These are phyloP conservation scores for Platichthys flesus DNA, from an alignment of 2,113 vertebrate species.

Conservation along the genomic window DNA sequence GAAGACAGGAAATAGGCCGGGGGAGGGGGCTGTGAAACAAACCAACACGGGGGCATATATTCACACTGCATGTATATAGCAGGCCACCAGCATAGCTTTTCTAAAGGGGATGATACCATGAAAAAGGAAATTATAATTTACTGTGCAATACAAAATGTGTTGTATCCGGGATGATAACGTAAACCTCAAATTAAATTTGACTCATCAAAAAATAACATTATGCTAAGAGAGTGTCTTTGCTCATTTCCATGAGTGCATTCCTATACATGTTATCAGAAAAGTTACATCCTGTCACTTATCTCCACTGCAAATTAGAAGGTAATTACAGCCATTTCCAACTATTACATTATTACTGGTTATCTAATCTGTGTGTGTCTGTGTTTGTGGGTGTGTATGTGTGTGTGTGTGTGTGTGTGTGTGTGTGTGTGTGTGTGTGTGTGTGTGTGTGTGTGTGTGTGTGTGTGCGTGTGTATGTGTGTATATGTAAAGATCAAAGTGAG, in stretches of 20 bases:
- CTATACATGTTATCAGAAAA: constrained; percentile 61
- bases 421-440: constrained; percentile 17
- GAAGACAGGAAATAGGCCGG: background rate
- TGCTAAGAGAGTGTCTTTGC: background rate
- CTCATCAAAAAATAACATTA: background rate
- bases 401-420: background rate
- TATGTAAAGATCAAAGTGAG: constrained; percentile 44
- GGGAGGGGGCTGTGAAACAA: background rate
- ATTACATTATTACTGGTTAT: constrained; percentile 66
- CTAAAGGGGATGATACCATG: background rate
- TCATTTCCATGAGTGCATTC: constrained; percentile 45
- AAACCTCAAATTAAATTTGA: background rate
- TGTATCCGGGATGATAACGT: background rate
- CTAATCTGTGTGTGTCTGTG: constrained; percentile 26
- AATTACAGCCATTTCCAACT: constrained; percentile 73
- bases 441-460: background rate
- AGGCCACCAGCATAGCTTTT: background rate
- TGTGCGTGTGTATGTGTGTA: background rate
- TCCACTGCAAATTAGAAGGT: constrained; percentile 32
- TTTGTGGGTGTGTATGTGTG: constrained; percentile 21
- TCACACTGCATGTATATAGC: background rate
- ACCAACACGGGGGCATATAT: background rate
- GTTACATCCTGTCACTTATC: constrained; percentile 62
- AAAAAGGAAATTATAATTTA: background rate
- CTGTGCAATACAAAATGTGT: too few relatives aligned